phyloP scores from a whole-genome alignment of 2,797 vertebrate genomes.

The Poecilia gillii region DNA sequence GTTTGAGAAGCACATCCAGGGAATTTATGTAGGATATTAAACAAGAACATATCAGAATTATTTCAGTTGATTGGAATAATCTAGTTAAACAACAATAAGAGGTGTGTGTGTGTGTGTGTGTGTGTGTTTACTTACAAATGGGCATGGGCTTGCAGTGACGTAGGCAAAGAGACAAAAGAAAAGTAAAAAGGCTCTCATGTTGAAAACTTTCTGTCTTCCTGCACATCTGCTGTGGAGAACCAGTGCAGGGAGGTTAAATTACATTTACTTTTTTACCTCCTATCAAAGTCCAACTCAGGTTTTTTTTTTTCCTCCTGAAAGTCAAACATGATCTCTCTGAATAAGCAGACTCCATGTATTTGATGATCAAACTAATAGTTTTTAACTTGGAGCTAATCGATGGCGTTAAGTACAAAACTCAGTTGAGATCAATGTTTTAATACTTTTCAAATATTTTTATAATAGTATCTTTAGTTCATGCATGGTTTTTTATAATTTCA shows the following conservation, averaged over 20 bases:
- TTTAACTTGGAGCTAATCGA: neutral
- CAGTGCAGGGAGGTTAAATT: slow-evolving; percentile 5
- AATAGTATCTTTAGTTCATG: neutral
- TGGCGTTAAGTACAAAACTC: neutral
- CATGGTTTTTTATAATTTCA: neutral
- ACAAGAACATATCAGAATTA: neutral
- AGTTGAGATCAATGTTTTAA: neutral
- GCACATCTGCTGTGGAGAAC: neutral
- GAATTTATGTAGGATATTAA: neutral
- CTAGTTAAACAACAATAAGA: neutral
- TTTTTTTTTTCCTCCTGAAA: neutral
- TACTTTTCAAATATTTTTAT: neutral
- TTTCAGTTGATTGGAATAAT: neutral
- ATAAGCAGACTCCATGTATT: neutral
- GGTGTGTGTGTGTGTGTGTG: neutral
- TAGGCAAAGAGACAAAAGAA: slow-evolving; percentile 13
- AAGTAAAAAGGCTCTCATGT: slow-evolving; percentile 26
- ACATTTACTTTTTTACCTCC: neutral
- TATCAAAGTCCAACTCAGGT: slow-evolving; percentile 16
- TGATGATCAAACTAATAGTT: neutral
- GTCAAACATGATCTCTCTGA: neutral
- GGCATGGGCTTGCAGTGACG: neutral
- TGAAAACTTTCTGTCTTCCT: neutral
- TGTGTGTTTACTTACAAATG: neutral
- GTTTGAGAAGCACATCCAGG: neutral